A percentile compares a stretch with the other conserved stretches of the same genome.
Evolutionary conservation across 1,140 invertebrate species (phyloP).

Genomic region (Latrodectus geometricus): DNA sequence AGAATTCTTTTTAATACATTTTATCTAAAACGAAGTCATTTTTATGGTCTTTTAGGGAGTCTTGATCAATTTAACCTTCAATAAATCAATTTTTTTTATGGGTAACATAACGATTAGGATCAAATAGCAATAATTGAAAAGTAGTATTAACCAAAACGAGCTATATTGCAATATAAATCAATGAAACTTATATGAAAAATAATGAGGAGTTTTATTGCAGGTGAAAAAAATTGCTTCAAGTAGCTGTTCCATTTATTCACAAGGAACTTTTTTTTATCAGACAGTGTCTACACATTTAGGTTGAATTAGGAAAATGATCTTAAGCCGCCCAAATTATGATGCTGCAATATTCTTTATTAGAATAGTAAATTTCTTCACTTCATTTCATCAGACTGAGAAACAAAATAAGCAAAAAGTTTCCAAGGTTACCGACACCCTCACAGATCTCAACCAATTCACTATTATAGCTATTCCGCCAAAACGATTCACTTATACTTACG

Average conservation of each 20-base stretch:
- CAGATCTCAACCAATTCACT: neutral
- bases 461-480: neutral
- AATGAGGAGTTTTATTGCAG: no score
- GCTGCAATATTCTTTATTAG: neutral
- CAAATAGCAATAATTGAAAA: no score
- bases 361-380: neutral
- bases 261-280: neutral
- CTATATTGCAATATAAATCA: no score
- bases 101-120: no score
- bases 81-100: no score
- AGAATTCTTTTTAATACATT: no score
- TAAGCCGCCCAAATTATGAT: neutral
- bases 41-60: no score
- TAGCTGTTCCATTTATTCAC: neutral
- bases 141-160: no score
- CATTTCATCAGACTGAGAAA: neutral
- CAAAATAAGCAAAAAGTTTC: neutral
- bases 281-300: neutral
- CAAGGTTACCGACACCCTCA: constrained; percentile 17
- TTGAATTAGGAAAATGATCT: neutral
- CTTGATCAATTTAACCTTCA: no score
- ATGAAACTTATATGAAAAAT: no score
- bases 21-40: no score
- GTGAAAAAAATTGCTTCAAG: no score
- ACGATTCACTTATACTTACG: neutral